phyloP scores from a whole-genome alignment of 2,888 invertebrate genomes.

The Cryptocephalus primarius region DNA sequence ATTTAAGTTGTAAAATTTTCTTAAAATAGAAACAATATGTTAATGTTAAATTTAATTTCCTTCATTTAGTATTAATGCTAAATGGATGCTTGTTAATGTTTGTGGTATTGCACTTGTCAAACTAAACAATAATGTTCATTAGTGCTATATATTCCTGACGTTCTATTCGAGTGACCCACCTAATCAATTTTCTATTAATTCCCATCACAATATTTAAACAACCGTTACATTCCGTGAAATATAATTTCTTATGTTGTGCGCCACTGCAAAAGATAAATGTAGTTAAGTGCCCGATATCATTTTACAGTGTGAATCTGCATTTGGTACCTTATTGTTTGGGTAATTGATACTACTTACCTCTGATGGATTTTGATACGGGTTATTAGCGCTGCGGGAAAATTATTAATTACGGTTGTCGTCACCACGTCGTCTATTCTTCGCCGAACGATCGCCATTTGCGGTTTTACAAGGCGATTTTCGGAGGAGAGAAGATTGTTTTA shows the following conservation, averaged over 20 bases:
- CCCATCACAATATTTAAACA: not conserved
- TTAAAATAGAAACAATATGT: too few relatives aligned
- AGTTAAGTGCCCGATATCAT: slow-evolving; percentile 36
- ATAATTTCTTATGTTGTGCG: not conserved
- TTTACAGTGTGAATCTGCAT: slow-evolving; percentile 34
- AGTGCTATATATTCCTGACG: too few relatives aligned
- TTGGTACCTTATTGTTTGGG: slow-evolving; percentile 28
- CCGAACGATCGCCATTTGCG: slow-evolving; percentile 1
- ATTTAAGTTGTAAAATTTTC: too few relatives aligned
- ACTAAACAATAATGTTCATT: too few relatives aligned
- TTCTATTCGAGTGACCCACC: too few relatives aligned
- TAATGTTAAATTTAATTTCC: too few relatives aligned
- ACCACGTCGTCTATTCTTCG: slow-evolving; percentile 1
- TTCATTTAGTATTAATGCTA: too few relatives aligned
- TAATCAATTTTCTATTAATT: too few relatives aligned
- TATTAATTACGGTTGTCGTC: slow-evolving; percentile 8
- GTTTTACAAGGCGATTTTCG: slow-evolving; percentile 8
- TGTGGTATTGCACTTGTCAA: too few relatives aligned
- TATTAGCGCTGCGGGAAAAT: slow-evolving; percentile 4
- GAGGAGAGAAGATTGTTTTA: too few relatives aligned
- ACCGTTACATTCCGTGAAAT: slow-evolving; percentile 3
- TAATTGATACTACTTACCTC: slow-evolving; percentile 21
- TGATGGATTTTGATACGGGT: slow-evolving; percentile 18
- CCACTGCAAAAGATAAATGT: slow-evolving; percentile 27
- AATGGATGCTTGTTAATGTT: too few relatives aligned